Percentiles rank a stretch among this genome's conserved stretches.
phyloP scores from a whole-genome alignment of 1,140 invertebrate genomes.

The Eufriesea mexicana region DNA sequence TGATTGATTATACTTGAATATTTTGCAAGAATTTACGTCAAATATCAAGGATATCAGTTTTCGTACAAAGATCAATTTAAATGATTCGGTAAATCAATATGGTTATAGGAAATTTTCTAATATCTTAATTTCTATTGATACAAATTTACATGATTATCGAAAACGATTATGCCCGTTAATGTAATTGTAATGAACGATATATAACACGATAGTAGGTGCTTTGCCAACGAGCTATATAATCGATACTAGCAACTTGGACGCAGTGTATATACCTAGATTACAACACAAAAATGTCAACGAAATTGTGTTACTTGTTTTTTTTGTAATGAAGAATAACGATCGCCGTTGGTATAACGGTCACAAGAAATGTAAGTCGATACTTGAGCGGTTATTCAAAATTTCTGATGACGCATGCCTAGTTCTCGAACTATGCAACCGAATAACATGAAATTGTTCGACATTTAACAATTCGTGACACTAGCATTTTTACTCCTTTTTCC shows the following conservation, averaged over 20 bases:
- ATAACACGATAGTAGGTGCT: constrained; percentile 16
- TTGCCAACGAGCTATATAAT: constrained; percentile 23
- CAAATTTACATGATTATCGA: not conserved
- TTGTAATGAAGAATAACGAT: not conserved
- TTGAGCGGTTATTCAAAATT: not conserved
- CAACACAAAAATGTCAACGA: not conserved
- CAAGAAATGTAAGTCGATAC: not conserved
- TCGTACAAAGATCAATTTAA: not conserved
- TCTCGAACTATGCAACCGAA: not conserved
- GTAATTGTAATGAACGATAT: not conserved
- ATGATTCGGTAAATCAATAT: not conserved
- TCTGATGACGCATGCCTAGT: not conserved
- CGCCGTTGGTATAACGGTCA: no score
- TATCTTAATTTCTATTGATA: not conserved
- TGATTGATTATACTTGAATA: not conserved
- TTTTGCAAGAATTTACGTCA: not conserved
- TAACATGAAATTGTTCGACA: not conserved
- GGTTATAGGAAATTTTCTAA: not conserved
- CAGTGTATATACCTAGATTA: not conserved
- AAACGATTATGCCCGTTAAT: not conserved
- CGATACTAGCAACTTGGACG: constrained; percentile 5
- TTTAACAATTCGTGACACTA: not conserved
- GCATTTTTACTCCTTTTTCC: not conserved
- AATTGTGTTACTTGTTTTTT: not conserved
- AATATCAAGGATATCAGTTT: not conserved